Base-by-base conservation (phyloP, 1,140 invertebrate species). In the Maconellicoccus hirsutus region DNA sequence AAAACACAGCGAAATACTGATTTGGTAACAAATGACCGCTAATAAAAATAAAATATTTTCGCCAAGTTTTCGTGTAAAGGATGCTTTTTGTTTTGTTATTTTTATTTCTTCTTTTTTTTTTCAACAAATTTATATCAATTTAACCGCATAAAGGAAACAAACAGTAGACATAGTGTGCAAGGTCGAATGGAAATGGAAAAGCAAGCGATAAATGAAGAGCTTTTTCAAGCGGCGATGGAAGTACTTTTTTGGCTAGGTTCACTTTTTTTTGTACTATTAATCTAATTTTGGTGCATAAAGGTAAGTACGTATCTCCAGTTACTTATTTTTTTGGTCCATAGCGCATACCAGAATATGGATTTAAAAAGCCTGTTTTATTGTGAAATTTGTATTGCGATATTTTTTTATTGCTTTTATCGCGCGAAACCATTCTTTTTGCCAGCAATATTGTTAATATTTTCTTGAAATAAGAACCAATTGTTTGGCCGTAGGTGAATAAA, bases 31-130 rank as follows among this genome's bases (percentile, higher is more conserved):
- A 52, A 52, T 52, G 42, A 52, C 42, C 42, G 42, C 42, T 52
- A 52, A 52, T 52, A 52, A 52, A 52, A 52, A 52, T 52, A 52
- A 52, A 16, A 52, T 52, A 52, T 52, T 52, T 52, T 52, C 42
- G 16, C 42, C 16, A 52, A 16, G 3, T 16, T 52, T 16, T 52
- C 16, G n/a, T 52, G n/a, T 16, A 52, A 4, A 52, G 42, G 42
- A 52, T 52, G 42, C 42, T 52, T 52, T 52, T 52, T 52, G 42
- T 16, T 52, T 6, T 4, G 4, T 19, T 3, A 8, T 52, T 14
- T 14, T 52, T 4, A 6, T 52, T 52, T 16, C n/a, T 52, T 16
- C 16, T 52, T 16, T 52, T 52, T 16, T 52, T 52, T 16, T 52
- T 14, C 42, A 19, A 52, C 6, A 16, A 52, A 52, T 52, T 52